Base-by-base conservation (phyloP, 2,888 invertebrate species). In the Aspidiotus rigidus region DNA sequence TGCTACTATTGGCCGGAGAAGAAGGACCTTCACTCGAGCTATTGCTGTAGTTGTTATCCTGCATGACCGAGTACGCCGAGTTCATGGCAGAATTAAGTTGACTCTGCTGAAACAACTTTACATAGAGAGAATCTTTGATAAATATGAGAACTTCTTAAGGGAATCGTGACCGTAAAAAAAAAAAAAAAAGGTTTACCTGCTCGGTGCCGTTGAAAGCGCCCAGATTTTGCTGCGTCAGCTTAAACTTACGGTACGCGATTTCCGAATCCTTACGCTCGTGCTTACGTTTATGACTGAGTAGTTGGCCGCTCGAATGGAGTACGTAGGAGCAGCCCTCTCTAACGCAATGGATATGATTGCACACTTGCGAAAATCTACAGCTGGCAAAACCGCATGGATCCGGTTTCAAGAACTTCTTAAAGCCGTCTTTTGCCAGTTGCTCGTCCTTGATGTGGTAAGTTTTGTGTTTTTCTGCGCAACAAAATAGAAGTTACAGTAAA, bases 331-430 rank as follows among this genome's bases (percentile, higher is more conserved):
- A 98, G 71, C 90, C 90, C 3, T 91, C 89, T 71, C 97, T 83
- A 74, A 98, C 96, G 81, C 98, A 98, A 80, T 98, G 98, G 74
- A 97, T 98, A 79, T 98, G 98, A 81, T 98, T 98, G 82, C 93
- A 93, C 62, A 94, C 90, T 71, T 90, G 86, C 54, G 95, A 95
- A 79, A 95, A 97, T 70, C 93, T 85, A 78, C 98, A 98, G 74
- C 87, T 88, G 53, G 90, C 86, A 80, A 91, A 97, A 0, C 90
- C 89, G 75, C 98, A 98, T 0, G 86, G 84, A 77, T 98, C 97
- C 74, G 93, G 93, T 79, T 98, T 98, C 86, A 97, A 91, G 79
- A 95, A 98, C 79, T 98, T 98, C 80, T 96, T 97, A 82, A 98
- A 98, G 16, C 97, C 97, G 77, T 98, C 97, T 72, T 92, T 86